Evolutionary conservation across 2,113 vertebrate species (phyloP).

Genomic region (Platysternon megacephalum): DNA sequence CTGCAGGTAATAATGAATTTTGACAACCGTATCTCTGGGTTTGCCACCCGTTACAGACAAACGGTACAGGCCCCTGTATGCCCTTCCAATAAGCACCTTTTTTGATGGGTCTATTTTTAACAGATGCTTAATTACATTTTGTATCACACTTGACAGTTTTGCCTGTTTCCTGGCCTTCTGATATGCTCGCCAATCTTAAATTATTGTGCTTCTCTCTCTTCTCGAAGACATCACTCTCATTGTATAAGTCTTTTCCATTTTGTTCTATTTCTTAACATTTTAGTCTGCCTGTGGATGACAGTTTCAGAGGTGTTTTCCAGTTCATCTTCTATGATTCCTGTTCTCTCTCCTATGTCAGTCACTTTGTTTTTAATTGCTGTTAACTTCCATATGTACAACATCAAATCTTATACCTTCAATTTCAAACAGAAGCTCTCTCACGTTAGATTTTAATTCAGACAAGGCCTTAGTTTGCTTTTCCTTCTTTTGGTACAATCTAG

Average conservation of each 20-base stretch:
- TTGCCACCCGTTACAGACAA: not conserved
- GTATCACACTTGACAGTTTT: not conserved
- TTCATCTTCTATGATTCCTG: not conserved
- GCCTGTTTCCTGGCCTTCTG: not conserved
- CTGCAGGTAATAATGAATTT: not conserved
- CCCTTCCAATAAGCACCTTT: not conserved
- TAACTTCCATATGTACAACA: not conserved
- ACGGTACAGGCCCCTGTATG: not conserved
- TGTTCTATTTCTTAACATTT: not conserved
- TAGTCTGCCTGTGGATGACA: not conserved
- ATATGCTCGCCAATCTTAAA: not conserved
- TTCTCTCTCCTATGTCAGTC: not conserved
- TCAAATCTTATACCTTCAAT: not conserved
- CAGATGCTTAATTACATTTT: not conserved
- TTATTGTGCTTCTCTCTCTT: not conserved
- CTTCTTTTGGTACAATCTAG: not conserved
- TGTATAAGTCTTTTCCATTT: not conserved
- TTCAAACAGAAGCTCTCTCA: not conserved
- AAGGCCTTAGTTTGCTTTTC: not conserved
- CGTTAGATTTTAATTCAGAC: not conserved
- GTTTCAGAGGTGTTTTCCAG: not conserved
- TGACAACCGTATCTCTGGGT: not conserved
- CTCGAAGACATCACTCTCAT: not conserved
- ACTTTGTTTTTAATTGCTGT: not conserved
- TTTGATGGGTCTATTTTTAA: not conserved